Base-by-base conservation (phyloP, 1,140 invertebrate species). In the Anastatus disparis region DNA sequence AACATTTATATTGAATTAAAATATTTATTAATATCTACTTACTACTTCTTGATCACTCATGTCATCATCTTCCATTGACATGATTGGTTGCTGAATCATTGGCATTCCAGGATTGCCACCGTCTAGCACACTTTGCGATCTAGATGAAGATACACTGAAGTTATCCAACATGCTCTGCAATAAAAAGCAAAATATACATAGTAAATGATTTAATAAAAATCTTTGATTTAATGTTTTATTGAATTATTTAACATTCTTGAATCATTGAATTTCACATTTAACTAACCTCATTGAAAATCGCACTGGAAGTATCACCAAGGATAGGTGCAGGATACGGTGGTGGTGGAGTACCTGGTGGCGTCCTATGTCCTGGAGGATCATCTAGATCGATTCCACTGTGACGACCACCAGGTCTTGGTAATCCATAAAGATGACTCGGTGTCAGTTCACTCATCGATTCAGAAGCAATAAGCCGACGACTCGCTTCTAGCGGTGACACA, bases 51-150 rank as follows among this genome's bases (percentile, higher is more conserved):
- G 90, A 83, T 95, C 93, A 46, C 93, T 95, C 70, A 94, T 92
- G 77, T 97, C 95, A 79, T 97, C 95, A 81, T 97, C 95, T 82
- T 98, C 96, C 93, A 97, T 97, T 24, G 94, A 95, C 77, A 97
- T 95, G 55, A 97, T 97, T 35, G 92, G 90, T 76, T 91, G 88
- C 76, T 94, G 92, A 70, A 84, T 83, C 76, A 81, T 78, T 75
- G 80, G 79, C 56, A 82, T 67, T 68, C 83, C 83, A 63, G 82
- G 76, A 78, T 76, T 84, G 68, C 71, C 76, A 58, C 79, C 77
- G 73, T 81, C 78, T 78, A 61, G 75, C 29, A 69, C 50, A 59
- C n/a, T 62, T 73, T 38, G 72, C 64, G 77, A 71, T 74, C 75
- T 75, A 75, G 73, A 65, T 22, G 83, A 79, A 3, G 85, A 82